Evolutionary conservation across 2,797 vertebrate genomes (phyloP), one percentile per base, ranked within the genome.

Genomic region (Leuciscus waleckii): DNA sequence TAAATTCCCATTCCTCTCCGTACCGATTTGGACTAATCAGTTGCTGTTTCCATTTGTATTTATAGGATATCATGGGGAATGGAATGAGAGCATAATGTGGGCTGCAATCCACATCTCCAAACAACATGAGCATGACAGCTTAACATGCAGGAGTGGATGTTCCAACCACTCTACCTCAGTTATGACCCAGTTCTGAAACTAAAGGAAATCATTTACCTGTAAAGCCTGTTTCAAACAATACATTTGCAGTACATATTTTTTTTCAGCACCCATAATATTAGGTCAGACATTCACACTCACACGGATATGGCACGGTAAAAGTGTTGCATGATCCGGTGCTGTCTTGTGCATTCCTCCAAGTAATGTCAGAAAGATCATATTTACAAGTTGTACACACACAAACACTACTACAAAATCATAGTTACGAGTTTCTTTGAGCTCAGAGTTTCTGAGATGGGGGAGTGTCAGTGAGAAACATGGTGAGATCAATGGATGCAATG

Each of bases 111-210:
- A 39, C 49, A 23, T 76, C 51, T 39, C 4, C 75, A 41, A 63
- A 29, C 58, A 63, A 41, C 54, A 78, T 58, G n/a, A 61, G 56
- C 35, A 61, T 78, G 76, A 39, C 14, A 78, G 54, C n/a, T 41
- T 63, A 78, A 29, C 76, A 78, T 37, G 37, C 75, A 41, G 54
- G 54, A 78, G 32, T 17, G 11, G n/a, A 19, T 78, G 54, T 78
- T 37, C 23, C 23, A 58, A n/a, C 23, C 4, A 2, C 35, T 79
- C 37, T 63, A 58, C 23, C 56, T n/a, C 56, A 79, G 35, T n/a
- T 79, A 51, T 32, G 56, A 78, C 56, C 76, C 61, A 78, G 3
- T 41, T 78, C 7, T 41, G 2, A 78, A 78, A 78, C 8, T 41
- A 41, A 63, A 63, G 61, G 1, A 63, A 78, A 63, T 41, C 0